Evolutionary conservation across 2,888 invertebrate species (phyloP), one percentile per base, ranked within the genome.

Genomic region (Trissonchulus latispiculum): DNA sequence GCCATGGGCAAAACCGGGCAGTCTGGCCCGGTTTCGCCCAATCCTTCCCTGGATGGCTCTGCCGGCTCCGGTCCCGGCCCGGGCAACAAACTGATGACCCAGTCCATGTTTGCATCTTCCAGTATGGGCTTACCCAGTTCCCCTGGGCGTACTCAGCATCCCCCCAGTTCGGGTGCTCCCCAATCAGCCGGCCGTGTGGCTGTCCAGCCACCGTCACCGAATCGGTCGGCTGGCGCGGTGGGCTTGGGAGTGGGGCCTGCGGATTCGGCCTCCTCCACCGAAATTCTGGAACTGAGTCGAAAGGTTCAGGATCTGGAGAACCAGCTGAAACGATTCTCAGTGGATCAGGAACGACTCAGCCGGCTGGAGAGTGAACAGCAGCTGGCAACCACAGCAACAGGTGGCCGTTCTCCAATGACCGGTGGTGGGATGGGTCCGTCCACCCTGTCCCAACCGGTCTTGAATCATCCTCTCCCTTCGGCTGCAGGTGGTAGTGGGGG

Each of bases 311-410:
- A 36, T 2, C 48, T 73, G 15, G 33, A 67, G 66, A n/a, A 36
- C 28, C 36, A 71, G 31, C 37, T 74, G 71, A 74, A 74, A 36
- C 66, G 74, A 1, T 36, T 74, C 35, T 67, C 67, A 28, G n/a
- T 36, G 62, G 74, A 74, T 3, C 74, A 71, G 37, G 71, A 71
- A 36, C 48, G 61, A 29, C 31, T 71, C 29, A 23, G 70, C 8
- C 36, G 62, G 8, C 36, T 48, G 8, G 48, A 48, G 48, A 48
- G 48, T 48, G 23, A 15, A 23, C 8, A 23, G 8, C 48, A 48
- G 8, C 23, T 48, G 48, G 48, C 8, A 8, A 23, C 8, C 48
- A 23, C 8, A 8, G 48, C 48, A 15, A 48, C 8, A 8, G 48
- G 48, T 23, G 48, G 48, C 48, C n/a, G n/a, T n/a, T n/a, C n/a